These are phyloP conservation scores for Ciconia maguari DNA, from an alignment of 2,113 vertebrate species.

Conservation along the genomic window DNA sequence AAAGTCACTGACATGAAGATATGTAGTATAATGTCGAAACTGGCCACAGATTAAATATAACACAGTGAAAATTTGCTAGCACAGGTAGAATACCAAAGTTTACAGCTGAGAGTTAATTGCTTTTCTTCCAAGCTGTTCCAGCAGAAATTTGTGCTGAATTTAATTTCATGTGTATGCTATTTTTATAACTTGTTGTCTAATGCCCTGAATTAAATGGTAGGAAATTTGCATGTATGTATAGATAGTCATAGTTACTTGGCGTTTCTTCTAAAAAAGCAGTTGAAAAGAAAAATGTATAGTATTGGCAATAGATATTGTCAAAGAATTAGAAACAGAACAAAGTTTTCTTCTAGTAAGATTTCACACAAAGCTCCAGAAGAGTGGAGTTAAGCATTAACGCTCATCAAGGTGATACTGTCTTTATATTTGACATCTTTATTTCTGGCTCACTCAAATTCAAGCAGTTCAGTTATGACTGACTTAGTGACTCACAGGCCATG, in stretches of 20 bases:
- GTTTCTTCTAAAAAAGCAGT: neutral
- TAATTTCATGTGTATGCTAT: neutral
- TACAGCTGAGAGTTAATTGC: neutral
- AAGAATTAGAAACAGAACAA: neutral
- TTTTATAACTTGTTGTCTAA: neutral
- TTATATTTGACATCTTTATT: neutral
- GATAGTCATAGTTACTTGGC: neutral
- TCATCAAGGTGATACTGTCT: neutral
- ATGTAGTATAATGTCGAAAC: neutral
- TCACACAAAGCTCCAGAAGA: neutral
- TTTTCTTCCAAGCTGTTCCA: neutral
- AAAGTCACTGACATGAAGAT: neutral
- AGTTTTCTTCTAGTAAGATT: neutral
- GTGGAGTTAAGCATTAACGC: neutral
- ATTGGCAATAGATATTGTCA: neutral
- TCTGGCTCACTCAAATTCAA: neutral
- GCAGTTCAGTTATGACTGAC: neutral
- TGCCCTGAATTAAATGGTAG: neutral
- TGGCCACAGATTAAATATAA: neutral
- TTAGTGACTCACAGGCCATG: neutral
- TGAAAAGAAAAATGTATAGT: neutral
- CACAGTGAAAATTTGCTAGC: neutral
- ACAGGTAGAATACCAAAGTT: neutral
- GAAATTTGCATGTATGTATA: neutral
- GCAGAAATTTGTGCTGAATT: conserved; percentile 28